Conservation (phyloP, 2,797 vertebrate genomes). For the Kryptopterus vitreolus region DNA sequence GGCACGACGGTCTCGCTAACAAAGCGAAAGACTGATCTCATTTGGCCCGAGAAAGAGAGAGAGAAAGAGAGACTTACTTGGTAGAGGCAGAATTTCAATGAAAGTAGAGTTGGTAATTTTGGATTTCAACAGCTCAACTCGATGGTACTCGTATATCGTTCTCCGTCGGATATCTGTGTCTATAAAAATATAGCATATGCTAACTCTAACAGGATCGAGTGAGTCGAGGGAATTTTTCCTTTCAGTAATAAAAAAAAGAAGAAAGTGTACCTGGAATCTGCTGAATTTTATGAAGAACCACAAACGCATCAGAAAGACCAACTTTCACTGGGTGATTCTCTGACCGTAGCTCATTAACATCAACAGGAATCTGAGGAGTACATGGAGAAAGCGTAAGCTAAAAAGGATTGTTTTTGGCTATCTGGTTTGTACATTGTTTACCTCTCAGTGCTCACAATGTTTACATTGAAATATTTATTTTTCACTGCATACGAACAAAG, state of each 20-base stretch:
- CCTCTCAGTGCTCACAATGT: too few relatives aligned
- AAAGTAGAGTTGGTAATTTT: conserved; percentile 84
- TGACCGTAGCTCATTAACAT: conserved; percentile 83
- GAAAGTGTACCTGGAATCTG: conserved; percentile 84
- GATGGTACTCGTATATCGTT: conserved; percentile 96
- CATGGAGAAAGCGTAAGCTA: neutral
- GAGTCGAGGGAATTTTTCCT: neutral
- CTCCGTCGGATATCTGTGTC: conserved; percentile 86
- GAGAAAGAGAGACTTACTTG: conserved; percentile 89
- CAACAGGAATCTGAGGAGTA: conserved; percentile 78
- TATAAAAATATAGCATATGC: neutral
- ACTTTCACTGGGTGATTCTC: conserved; percentile 93
- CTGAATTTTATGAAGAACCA: conserved; percentile 90
- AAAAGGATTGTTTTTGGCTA: neutral
- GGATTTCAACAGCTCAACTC: conserved; percentile 88
- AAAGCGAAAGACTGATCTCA: conserved; percentile 5
- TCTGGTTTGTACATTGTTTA: too few relatives aligned
- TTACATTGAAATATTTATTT: too few relatives aligned
- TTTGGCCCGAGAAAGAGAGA: neutral
- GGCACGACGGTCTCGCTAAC: neutral
- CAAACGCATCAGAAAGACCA: conserved; percentile 93
- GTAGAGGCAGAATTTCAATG: conserved; percentile 89
- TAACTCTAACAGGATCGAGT: neutral
- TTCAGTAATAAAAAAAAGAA: neutral
- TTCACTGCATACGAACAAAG: too few relatives aligned